Percentiles rank a stretch among this genome's conserved stretches.
phyloP scores from a whole-genome alignment of 2,113 vertebrate species.

The Corythaixoides concolor region DNA sequence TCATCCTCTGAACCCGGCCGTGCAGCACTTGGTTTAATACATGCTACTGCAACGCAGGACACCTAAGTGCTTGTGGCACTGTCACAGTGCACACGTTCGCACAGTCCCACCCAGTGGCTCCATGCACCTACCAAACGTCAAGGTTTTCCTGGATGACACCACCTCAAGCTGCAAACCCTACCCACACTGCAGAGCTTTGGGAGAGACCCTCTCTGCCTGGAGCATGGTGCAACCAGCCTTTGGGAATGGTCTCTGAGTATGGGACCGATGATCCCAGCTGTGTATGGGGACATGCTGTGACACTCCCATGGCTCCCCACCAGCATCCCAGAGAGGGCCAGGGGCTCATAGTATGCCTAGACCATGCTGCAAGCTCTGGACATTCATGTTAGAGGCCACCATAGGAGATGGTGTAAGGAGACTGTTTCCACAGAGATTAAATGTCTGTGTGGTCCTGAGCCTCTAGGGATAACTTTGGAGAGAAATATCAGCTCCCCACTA shows the following conservation, averaged over 20 bases:
- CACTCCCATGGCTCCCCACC: neutral
- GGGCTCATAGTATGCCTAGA: neutral
- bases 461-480: fast-evolving
- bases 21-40: neutral
- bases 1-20: neutral
- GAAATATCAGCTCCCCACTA: neutral
- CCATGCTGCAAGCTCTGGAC: neutral
- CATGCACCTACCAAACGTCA: neutral
- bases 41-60: fast-evolving
- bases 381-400: fast-evolving
- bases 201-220: neutral
- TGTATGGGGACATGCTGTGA: neutral
- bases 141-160: neutral
- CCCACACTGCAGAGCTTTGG: neutral
- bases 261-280: fast-evolving
- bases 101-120: neutral
- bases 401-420: neutral
- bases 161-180: neutral
- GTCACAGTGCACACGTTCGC: fast-evolving
- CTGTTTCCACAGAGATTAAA: neutral
- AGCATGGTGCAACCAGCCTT: neutral
- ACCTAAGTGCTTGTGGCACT: neutral
- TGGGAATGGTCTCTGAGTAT: neutral
- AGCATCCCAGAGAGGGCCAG: fast-evolving
- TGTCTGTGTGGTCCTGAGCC: fast-evolving